These are phyloP conservation scores for Cydia amplana DNA, from an alignment of 1,140 invertebrate genomes.

Conservation along the genomic window DNA sequence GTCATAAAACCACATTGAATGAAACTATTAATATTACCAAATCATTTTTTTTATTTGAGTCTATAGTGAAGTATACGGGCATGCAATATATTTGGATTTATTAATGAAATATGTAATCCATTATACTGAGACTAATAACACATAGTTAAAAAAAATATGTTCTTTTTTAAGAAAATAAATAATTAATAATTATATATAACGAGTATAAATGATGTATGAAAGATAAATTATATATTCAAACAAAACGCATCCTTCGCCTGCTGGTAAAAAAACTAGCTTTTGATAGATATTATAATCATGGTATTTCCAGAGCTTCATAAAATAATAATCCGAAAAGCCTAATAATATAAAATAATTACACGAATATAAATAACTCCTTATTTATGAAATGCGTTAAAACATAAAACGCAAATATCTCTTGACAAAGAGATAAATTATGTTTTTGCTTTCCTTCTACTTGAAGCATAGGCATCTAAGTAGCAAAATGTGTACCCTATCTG, in stretches of 20 bases:
- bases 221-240: neutral
- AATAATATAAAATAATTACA: neutral
- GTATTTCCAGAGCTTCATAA: neutral
- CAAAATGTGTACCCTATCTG: conserved; percentile 73
- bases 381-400: conserved; percentile 34
- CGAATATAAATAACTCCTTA: neutral
- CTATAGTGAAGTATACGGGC: no score
- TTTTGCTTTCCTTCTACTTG: conserved; percentile 46
- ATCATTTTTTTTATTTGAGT: no score
- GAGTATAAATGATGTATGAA: no score
- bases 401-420: conserved; percentile 42
- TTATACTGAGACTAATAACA: no score
- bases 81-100: no score
- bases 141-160: no score
- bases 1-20: neutral
- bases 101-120: no score
- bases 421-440: conserved; percentile 48
- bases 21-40: no score
- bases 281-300: neutral
- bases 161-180: no score
- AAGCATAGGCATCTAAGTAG: conserved; percentile 72
- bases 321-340: neutral
- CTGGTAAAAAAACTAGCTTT: no score
- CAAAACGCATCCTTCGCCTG: neutral
- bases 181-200: no score